Conservation (phyloP, 1,140 invertebrate genomes). For the Listronotus oregonensis region DNA sequence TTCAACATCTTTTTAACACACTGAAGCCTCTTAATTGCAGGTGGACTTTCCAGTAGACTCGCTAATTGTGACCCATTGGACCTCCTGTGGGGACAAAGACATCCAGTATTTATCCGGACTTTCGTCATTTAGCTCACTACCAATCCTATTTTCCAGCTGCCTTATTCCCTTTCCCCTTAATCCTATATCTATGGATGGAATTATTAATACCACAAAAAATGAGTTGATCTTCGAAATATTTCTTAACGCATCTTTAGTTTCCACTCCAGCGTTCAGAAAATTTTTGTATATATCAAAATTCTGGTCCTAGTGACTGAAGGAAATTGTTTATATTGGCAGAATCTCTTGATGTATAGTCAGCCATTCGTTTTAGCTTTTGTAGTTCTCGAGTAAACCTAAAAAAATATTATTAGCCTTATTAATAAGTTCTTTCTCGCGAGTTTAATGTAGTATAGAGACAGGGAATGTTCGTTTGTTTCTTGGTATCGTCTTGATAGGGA, state of each 20-base stretch:
- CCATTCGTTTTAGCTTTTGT: conserved; percentile 93
- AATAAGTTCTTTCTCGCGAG: too few species aligned
- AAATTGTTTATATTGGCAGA: conserved; percentile 90
- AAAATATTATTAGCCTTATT: too few species aligned
- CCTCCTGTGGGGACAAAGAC: conserved; percentile 97
- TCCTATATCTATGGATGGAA: conserved; percentile 90
- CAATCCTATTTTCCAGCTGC: conserved; percentile 52
- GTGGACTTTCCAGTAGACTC: conserved; percentile 87
- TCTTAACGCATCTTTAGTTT: conserved; percentile 76
- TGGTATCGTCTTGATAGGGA: too few species aligned
- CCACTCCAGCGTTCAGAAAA: conserved; percentile 94
- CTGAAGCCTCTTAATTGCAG: conserved; percentile 91
- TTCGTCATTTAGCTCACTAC: conserved; percentile 68
- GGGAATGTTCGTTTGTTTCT: too few species aligned
- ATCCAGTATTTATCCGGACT: conserved; percentile 86
- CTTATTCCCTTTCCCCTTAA: conserved; percentile 80
- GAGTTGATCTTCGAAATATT: conserved; percentile 91
- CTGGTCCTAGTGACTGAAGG: conserved; percentile 82
- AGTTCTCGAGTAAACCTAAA: conserved; percentile 89
- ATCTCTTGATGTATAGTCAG: conserved; percentile 96
- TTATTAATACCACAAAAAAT: conserved; percentile 86
- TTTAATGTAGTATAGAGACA: too few species aligned
- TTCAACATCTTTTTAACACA: conserved; percentile 94
- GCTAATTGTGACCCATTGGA: conserved; percentile 98
- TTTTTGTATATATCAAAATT: conserved; percentile 97